Evolutionary conservation across 37 sponge, comb jelly and placozoan species (phyloP), one percentile per base, ranked within the genome.

Genomic region (Petrosia ficiformis): DNA sequence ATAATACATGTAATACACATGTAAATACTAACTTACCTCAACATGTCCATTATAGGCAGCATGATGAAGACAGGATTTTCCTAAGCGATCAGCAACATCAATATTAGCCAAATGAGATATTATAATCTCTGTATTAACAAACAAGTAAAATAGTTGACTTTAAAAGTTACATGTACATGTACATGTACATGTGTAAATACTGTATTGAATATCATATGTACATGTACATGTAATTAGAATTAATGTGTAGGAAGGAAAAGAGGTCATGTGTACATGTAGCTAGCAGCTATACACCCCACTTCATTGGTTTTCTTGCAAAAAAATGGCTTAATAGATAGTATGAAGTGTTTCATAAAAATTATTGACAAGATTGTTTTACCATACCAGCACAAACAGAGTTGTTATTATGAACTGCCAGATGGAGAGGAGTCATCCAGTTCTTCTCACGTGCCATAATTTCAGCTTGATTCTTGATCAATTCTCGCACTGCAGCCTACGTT

Each of bases 381-480:
- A 43, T 73, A 90, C 90, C 90, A 66, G 82, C 93, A 59, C 84
- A 86, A 4, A 37, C 72, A 6, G 84, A 26, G 35, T 95, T 93
- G 68, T 95, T 95, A 75, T 92, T 91, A 72, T 88, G 76, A 67
- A 87, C 86, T 2, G 96, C 96, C 68, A 92, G 52, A 68, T 95
- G 95, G 19, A 95, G 76, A 21, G 96, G 93, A 4, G 90, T 85
- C 87, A 87, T 86, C 96, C 96, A 95, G 66, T 85, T 85, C 84
- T 89, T 92, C 67, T 95, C 96, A 21, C 96, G 44, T 21, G 96
- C 93, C 70, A 82, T 80, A 31, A 89, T 73, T 48, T 93, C 94
- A 44, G 91, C 94, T 33, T 82, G 67, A 44, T 82, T 67, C 28
- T 90, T 75, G 24, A 93, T 38, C 42, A 93, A 64, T 67, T 89